Evolutionary conservation across 1,140 invertebrate species (phyloP).

Genomic region (Lepidurus packardi): DNA sequence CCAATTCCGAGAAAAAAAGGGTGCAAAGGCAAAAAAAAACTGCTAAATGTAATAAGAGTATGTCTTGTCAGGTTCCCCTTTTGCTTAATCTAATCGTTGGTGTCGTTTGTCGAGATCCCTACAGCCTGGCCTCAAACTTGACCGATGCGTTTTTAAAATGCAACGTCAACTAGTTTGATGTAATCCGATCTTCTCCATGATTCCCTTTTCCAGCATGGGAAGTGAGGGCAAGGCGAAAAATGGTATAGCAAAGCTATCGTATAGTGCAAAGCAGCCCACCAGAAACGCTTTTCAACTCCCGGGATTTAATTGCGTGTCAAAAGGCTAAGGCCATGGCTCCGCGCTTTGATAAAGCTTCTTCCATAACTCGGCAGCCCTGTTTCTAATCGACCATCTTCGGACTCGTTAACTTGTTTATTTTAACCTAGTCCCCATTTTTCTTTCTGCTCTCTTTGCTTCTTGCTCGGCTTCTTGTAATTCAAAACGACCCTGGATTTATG

Average conservation of each 20-base stretch:
- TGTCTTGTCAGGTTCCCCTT: conserved; percentile 5
- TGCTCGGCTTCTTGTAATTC: not conserved
- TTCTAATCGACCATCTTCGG: not conserved
- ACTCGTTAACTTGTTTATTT: conserved; percentile 3
- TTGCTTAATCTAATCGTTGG: not conserved
- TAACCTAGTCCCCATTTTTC: not conserved
- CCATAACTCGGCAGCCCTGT: not conserved
- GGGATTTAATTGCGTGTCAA: conserved; percentile 19
- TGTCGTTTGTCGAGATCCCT: conserved; percentile 3
- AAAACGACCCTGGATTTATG: conserved; percentile 8
- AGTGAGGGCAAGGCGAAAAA: not conserved
- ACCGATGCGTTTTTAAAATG: not conserved
- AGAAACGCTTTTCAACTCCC: not conserved
- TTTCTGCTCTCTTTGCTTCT: not conserved
- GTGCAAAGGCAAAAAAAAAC: not conserved
- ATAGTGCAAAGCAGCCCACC: not conserved
- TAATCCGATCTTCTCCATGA: not conserved
- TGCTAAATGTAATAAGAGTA: not conserved
- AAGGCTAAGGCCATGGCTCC: not conserved
- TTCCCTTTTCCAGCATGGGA: not conserved
- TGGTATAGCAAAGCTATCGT: not conserved
- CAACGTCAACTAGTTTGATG: not conserved
- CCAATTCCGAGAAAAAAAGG: not conserved
- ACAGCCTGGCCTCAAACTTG: too few relatives aligned
- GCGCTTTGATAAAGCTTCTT: not conserved